Percentiles rank a stretch among this genome's conserved stretches.
Evolutionary conservation across 2,113 vertebrate genomes (phyloP).

Genomic region (Toxotes jaculatrix): DNA sequence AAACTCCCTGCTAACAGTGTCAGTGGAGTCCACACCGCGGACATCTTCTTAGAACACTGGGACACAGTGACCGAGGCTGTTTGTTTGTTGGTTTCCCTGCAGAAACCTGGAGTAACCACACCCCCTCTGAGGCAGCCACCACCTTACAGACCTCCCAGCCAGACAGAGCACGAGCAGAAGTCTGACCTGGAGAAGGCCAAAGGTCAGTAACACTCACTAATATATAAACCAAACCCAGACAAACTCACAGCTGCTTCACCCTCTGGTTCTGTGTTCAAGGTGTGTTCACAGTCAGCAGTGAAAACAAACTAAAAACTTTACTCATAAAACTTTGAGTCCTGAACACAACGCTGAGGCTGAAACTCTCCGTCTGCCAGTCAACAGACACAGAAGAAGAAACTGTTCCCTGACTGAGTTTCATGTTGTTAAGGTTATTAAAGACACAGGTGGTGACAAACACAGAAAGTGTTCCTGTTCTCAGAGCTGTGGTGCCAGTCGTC

Average conservation of each 20-base stretch:
- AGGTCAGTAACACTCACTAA: conserved; percentile 74
- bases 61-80: not conserved
- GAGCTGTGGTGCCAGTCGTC: too few species aligned
- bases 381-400: too few species aligned
- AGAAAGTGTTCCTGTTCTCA: too few species aligned
- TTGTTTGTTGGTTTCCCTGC: not conserved
- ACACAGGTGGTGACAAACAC: too few species aligned
- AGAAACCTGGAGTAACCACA: conserved; percentile 72
- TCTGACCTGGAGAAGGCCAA: conserved; percentile 69
- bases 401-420: too few species aligned
- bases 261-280: not conserved
- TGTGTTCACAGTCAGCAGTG: not conserved
- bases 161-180: conserved; percentile 59
- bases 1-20: not conserved
- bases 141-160: conserved; percentile 86
- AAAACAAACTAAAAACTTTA: too few species aligned
- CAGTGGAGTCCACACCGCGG: not conserved
- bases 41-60: not conserved
- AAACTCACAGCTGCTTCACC: not conserved
- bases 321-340: too few species aligned
- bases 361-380: not conserved
- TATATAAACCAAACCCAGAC: not conserved
- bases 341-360: not conserved
- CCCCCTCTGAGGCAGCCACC: conserved; percentile 91
- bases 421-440: too few species aligned